Base-by-base conservation (phyloP, 2,888 invertebrate genomes). In the Pseudococcus longispinus region DNA sequence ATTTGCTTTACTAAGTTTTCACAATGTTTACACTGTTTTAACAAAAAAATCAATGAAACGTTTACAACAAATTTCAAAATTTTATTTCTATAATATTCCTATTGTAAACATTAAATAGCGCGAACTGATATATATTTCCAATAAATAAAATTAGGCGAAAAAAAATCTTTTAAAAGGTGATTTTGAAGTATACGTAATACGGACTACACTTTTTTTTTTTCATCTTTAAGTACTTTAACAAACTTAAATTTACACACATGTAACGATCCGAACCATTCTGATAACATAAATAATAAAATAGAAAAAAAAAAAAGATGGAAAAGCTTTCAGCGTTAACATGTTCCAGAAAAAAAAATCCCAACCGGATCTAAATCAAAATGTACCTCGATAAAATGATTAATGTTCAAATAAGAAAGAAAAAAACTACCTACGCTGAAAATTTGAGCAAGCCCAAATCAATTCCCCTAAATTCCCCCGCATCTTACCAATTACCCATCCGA, bases 41-140 rank as follows among this genome's bases (percentile, higher is more conserved):
- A 82, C 46, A 55, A 18, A 42, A 37, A n/a, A 55, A 51, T 44
- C 29, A 42, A 60, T n/a, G n/a, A 84, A 84, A 74, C 37, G 20
- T 74, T 74, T 86, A 86, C 86, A 86, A 86, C 86, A 86, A 86
- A 86, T 86, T 80, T 86, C 51, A 86, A 86, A 86, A 86, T 86
- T 86, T 86, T 86, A 80, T 80, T 86, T 86, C 80, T 86, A 86
- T 44, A 42, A 70, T 51, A 70, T 77, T 60, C 80, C 86, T 86
- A 86, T 85, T 74, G 74, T 44, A 46, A 80, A 80, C 44, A 51
- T 80, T 80, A 86, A 86, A 80, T 46, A 86, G 77, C 80, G 77
- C 77, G 51, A 80, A 86, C 77, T 77, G 46, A 51, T 80, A 86
- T 46, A 80, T 86, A 86, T 46, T 85, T 46, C 86, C 23, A 80